Conservation (phyloP, 2,797 vertebrate genomes). For the Diglossa cyanea region DNA sequence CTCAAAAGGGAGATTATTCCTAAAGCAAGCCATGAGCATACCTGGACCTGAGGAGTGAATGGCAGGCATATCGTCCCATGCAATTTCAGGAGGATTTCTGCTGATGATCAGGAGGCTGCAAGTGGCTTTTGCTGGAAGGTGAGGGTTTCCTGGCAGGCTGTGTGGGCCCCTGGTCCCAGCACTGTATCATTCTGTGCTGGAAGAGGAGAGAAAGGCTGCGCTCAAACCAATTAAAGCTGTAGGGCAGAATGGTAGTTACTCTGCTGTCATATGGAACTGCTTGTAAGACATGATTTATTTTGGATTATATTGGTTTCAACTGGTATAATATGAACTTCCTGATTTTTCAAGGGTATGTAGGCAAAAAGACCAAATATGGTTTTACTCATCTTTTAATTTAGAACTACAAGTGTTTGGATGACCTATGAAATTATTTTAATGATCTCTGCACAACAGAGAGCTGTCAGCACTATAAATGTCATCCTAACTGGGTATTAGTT, state of each 20-base stretch:
- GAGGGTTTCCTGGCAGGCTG: neutral
- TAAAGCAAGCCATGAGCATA: neutral
- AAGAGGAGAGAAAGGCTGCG: neutral
- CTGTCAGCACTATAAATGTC: constrained; percentile 32
- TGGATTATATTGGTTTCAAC: constrained; percentile 36
- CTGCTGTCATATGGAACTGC: constrained; percentile 30
- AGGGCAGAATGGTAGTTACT: neutral
- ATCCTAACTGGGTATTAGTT: neutral
- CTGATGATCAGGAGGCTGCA: neutral
- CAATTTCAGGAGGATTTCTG: neutral
- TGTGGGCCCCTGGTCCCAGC: neutral
- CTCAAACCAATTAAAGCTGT: neutral
- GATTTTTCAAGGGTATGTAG: neutral
- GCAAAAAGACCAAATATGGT: neutral
- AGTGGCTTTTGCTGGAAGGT: neutral
- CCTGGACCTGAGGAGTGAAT: neutral
- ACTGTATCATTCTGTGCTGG: neutral
- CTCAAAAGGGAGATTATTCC: neutral
- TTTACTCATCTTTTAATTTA: constrained; percentile 42
- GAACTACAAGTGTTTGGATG: constrained; percentile 28
- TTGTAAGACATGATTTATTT: constrained; percentile 44
- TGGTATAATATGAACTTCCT: constrained; percentile 13
- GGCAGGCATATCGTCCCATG: fast-evolving
- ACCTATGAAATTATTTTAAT: constrained; percentile 39
- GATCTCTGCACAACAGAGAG: neutral